Percentiles rank a stretch among this genome's conserved stretches.
phyloP scores from a whole-genome alignment of 2,797 vertebrate species.

The Xenentodon cancila region DNA sequence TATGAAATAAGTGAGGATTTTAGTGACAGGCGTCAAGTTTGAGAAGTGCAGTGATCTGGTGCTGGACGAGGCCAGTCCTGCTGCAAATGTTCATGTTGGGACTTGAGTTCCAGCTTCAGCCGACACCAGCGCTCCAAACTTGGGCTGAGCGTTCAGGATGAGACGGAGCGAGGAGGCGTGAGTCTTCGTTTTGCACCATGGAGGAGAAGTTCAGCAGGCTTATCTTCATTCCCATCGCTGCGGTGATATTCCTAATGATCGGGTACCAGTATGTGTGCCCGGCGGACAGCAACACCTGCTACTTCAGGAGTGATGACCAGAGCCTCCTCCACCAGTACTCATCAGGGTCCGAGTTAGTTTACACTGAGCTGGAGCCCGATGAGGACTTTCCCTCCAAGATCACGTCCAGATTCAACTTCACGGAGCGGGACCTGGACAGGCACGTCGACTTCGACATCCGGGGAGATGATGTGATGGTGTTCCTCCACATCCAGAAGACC shows the following conservation, averaged over 20 bases:
- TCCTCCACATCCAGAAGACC: slow-evolving; percentile 96
- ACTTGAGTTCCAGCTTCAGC: slow-evolving; percentile 9
- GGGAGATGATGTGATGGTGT: slow-evolving; percentile 92
- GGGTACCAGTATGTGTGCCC: slow-evolving; percentile 93
- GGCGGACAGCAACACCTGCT: slow-evolving; percentile 84
- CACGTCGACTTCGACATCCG: slow-evolving; percentile 89
- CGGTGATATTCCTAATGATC: slow-evolving; percentile 89
- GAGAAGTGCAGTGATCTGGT: slow-evolving; percentile 23
- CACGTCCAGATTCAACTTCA: slow-evolving; percentile 86
- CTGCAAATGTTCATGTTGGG: background rate
- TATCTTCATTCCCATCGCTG: slow-evolving; percentile 88
- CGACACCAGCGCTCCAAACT: background rate
- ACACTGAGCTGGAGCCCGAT: slow-evolving; percentile 74
- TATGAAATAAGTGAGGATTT: background rate
- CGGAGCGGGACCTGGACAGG: slow-evolving; percentile 86
- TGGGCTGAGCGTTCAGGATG: slow-evolving; percentile 53
- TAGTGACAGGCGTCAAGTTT: slow-evolving; percentile 42
- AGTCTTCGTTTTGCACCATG: slow-evolving; percentile 78
- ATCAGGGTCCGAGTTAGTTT: slow-evolving; percentile 61
- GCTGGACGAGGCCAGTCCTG: slow-evolving; percentile 23
- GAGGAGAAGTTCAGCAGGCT: slow-evolving; percentile 92
- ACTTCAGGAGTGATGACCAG: slow-evolving; percentile 71
- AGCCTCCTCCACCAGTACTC: slow-evolving; percentile 63
- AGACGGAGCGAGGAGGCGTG: slow-evolving; percentile 40
- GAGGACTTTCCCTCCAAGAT: slow-evolving; percentile 77